Conservation (phyloP, 2,113 vertebrate genomes). For the Protobothrops flavoviridis region DNA sequence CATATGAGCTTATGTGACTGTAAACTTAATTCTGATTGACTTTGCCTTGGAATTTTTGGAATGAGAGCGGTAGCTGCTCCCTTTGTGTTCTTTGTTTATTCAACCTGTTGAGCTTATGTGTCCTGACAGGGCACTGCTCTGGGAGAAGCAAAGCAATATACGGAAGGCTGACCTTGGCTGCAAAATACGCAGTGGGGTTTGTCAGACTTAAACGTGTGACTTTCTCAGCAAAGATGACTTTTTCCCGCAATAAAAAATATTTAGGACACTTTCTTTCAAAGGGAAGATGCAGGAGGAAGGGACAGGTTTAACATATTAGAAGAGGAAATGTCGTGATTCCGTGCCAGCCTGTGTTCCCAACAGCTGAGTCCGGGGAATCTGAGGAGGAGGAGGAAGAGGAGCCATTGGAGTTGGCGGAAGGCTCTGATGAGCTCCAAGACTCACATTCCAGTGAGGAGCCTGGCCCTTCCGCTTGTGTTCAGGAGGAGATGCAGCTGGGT, state of each 20-base stretch:
- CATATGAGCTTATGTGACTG: neutral
- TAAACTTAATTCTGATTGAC: constrained; percentile 53
- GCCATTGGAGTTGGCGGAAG: too few species aligned
- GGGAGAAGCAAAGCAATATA: constrained; percentile 21
- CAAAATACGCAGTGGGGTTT: constrained; percentile 27
- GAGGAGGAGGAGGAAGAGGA: too few species aligned
- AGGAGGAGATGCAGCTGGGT: too few species aligned
- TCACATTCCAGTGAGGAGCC: too few species aligned
- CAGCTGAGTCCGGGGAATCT: too few species aligned
- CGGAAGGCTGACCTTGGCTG: constrained; percentile 49
- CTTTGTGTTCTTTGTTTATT: constrained; percentile 57
- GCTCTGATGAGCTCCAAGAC: too few species aligned
- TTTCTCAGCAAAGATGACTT: constrained; percentile 19
- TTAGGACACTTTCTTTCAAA: constrained; percentile 7
- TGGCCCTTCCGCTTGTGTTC: too few species aligned
- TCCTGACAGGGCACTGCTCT: constrained; percentile 50
- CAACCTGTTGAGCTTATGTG: constrained; percentile 56
- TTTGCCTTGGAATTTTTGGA: constrained; percentile 54
- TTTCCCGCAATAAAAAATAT: neutral
- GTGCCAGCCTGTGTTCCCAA: too few species aligned
- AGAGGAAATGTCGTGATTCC: neutral
- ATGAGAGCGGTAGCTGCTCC: constrained; percentile 36
- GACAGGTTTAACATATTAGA: constrained; percentile 15
- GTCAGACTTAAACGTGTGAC: constrained; percentile 1
- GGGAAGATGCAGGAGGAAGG: neutral